Evolutionary conservation across 2,888 invertebrate genomes (phyloP), one percentile per base, ranked within the genome.

Genomic region (Augochlorella aurata): DNA sequence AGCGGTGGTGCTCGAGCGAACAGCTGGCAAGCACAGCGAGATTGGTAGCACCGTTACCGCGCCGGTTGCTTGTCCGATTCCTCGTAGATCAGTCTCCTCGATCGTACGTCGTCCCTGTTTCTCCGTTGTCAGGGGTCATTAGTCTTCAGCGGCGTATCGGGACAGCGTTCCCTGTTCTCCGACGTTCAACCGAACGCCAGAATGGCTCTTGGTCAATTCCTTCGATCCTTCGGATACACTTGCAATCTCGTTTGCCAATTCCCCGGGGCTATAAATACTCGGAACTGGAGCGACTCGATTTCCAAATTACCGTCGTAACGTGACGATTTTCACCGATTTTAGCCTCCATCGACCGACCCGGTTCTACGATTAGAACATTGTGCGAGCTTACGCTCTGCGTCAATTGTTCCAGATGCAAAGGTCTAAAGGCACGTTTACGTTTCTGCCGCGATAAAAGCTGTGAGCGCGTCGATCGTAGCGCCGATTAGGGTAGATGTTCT

Each of bases 11-110:
- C 77, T 58, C 71, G 61, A 70, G n/a, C 79, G 80, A 89, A 89
- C 91, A 90, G 89, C 88, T 90, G 90, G 91, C 88, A 88, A 88
- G 82, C 90, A 58, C 58, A 87, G 87, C 71, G 76, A 86, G 85
- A 85, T 82, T 83, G 82, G 85, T 86, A 84, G 87, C 86, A 89
- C 90, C 90, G 91, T 91, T 90, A 91, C 78, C 74, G 75, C 69
- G 58, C 58, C 58, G 73, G 67, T 75, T 84, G 67, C 76, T 84
- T 81, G 81, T 80, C 80, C 83, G 84, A 89, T 85, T 85, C 87
- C 79, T 89, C 85, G 67, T 85, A 83, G 84, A 88, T 89, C 87
- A 85, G 83, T 82, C 89, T 86, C 79, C 87, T 76, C 82, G 82
- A 83, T 86, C 83, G 74, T 76, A n/a, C 79, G 66, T 80, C 73